phyloP scores from a whole-genome alignment of 64 coral and sea anemone genomes.

The Anthopleura sola region DNA sequence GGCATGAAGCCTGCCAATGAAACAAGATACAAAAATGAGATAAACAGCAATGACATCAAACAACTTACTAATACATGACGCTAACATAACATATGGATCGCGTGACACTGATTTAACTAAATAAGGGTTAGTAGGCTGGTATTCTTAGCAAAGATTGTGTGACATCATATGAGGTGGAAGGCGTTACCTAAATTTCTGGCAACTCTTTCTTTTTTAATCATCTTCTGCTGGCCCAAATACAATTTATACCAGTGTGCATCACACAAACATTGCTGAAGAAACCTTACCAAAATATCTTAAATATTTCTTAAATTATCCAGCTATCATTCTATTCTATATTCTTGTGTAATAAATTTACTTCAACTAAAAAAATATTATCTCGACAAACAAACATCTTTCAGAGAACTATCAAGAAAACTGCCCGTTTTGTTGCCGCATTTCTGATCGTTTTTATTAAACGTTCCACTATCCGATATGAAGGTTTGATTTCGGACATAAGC shows the following conservation, averaged over 20 bases:
- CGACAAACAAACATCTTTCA: no score
- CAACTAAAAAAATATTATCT: no score
- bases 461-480: no score
- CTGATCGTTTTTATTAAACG: no score
- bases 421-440: no score
- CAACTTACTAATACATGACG: background rate
- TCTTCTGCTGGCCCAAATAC: no score
- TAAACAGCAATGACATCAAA: background rate
- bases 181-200: background rate
- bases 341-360: no score
- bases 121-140: background rate
- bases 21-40: background rate
- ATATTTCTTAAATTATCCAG: background rate
- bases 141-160: background rate
- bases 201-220: no score
- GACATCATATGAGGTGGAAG: background rate
- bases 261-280: background rate
- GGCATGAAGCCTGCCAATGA: conserved; percentile 89
- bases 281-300: background rate
- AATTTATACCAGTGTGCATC: background rate
- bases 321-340: no score
- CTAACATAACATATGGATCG: background rate
- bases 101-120: background rate
- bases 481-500: no score
- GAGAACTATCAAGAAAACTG: no score